Base-by-base conservation (phyloP, 2,113 vertebrate genomes). In the Myodes glareolus region DNA sequence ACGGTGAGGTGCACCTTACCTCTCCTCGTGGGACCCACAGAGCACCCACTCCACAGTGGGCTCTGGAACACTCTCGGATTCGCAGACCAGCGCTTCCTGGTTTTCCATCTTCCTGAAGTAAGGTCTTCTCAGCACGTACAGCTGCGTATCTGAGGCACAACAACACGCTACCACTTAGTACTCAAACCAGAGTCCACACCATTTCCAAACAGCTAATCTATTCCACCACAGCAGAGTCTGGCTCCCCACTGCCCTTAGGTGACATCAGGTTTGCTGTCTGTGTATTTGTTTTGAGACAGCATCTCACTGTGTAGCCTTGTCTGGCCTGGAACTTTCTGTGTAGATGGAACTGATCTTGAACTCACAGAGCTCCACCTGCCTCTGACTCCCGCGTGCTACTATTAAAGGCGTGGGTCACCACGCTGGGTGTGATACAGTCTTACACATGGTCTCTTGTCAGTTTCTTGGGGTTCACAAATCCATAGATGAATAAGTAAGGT, bases 31-130 rank as follows among this genome's bases (percentile, higher is more conserved):
- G 12, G 97, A 96, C 72, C 93, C 87, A 55, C 98, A 98, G 80
- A 98, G 98, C 50, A 98, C 96, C 99, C 99, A 99, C n/a, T 95
- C 29, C 68, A 99, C 58, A 0, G 7, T 95, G 0, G 99, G 98
- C 50, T 97, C 97, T 0, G 99, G 99, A 88, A 98, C 97, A n/a
- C 99, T 98, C 5, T 98, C 98, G 25, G 99, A 99, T 76, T 97
- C 0, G 39, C 99, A 99, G 12, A 76, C 77, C 0, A 99, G 65
- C 9, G 95, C 95, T 0, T 98, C 72, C 2, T 94, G 78, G n/a
- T 96, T 95, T 81, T 95, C 97, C 29, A 84, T 90, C 97, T 97
- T 98, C 93, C 92, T 98, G 82, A 99, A 98, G 93, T 98, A 98
- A 45, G 99, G 99, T 96, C 98, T 99, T 96, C 96, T 94, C 97